These are phyloP conservation scores for Morphnarchus princeps DNA, from an alignment of 2,113 vertebrate species.

Conservation along the genomic window DNA sequence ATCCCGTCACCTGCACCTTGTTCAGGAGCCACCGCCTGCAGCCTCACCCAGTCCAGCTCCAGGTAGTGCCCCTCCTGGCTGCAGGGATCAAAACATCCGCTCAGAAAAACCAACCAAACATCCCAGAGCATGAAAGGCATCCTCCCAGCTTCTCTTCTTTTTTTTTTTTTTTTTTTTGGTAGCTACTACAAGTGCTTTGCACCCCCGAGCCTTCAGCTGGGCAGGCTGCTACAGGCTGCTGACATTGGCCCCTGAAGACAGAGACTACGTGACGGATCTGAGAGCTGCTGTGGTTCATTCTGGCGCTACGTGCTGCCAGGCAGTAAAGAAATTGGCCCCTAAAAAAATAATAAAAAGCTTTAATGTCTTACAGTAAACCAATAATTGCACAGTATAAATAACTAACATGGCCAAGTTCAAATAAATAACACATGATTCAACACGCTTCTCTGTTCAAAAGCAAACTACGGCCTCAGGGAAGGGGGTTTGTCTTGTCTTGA, in stretches of 20 bases:
- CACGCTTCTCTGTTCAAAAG: background rate
- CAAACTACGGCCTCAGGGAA: background rate
- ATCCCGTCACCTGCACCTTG: background rate
- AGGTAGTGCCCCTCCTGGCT: background rate
- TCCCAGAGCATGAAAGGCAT: rapidly evolving
- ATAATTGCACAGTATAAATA: background rate
- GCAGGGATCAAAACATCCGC: background rate
- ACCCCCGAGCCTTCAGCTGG: rapidly evolving
- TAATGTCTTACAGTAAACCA: constrained; percentile 4
- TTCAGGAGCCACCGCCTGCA: background rate
- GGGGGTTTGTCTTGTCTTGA: background rate
- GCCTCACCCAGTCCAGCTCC: background rate
- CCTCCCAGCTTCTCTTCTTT: background rate
- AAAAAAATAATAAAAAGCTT: background rate
- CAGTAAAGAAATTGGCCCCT: background rate
- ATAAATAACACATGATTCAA: background rate
- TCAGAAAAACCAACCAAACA: background rate
- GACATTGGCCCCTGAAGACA: background rate
- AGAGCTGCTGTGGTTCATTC: too few species aligned
- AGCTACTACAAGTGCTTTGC: background rate
- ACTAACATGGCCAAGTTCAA: background rate
- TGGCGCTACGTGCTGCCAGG: rapidly evolving
- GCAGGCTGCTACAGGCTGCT: background rate
- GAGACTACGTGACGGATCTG: too few species aligned
- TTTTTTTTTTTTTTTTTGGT: too few species aligned